Evolutionary conservation across 2,797 vertebrate genomes (phyloP).

Genomic region (Triplophysa bombifrons): DNA sequence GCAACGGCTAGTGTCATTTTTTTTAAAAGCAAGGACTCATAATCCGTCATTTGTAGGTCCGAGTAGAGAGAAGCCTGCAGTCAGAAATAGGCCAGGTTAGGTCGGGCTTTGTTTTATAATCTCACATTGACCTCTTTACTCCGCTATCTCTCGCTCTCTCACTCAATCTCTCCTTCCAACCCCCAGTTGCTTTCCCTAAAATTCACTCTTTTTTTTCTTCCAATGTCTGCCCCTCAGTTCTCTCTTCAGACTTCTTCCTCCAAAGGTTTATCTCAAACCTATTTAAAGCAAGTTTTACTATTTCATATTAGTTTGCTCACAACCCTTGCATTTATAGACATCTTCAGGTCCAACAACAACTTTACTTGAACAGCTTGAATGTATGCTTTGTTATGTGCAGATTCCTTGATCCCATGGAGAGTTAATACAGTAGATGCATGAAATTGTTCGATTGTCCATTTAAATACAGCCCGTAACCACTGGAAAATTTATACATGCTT

Average conservation of each 20-base stretch:
- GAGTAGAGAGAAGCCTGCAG: conserved; percentile 65
- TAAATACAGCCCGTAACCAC: conserved; percentile 53
- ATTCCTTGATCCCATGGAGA: conserved; percentile 46
- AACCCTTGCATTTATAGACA: not conserved
- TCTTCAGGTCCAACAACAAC: too few species aligned
- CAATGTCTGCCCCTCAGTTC: conserved; percentile 14
- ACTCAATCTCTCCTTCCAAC: conserved; percentile 14
- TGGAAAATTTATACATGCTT: conserved; percentile 50
- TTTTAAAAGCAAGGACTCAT: conserved; percentile 57
- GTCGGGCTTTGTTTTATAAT: conserved; percentile 79
- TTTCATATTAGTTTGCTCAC: not conserved
- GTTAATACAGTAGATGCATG: conserved; percentile 44
- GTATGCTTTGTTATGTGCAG: conserved; percentile 26
- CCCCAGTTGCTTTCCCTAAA: not conserved
- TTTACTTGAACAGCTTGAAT: too few species aligned
- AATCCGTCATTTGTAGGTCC: conserved; percentile 64
- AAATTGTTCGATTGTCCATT: conserved; percentile 57
- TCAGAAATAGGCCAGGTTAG: conserved; percentile 77
- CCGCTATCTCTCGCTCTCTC: conserved; percentile 57
- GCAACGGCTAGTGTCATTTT: conserved; percentile 1
- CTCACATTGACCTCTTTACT: conserved; percentile 76
- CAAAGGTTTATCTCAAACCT: conserved; percentile 8
- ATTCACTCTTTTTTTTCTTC: not conserved
- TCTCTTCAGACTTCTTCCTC: not conserved
- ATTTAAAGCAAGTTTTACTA: not conserved